Evolutionary conservation across 2,113 vertebrate genomes (phyloP).

Genomic region (Apaloderma vittatum): DNA sequence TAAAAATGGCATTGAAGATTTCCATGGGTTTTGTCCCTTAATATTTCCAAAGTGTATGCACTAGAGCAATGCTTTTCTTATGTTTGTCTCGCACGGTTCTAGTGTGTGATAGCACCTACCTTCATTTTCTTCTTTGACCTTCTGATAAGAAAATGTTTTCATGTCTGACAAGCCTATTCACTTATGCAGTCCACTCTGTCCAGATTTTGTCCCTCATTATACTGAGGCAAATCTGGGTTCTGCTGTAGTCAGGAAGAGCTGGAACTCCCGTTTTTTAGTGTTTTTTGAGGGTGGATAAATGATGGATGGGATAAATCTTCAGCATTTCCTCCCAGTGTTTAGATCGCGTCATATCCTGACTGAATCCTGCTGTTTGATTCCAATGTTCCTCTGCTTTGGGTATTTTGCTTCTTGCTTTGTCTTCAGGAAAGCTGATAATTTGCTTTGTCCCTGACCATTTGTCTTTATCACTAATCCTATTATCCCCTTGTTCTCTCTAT

Average conservation of each 20-base stretch:
- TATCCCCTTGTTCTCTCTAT: background rate
- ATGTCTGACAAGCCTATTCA: background rate
- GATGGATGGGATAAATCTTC: background rate
- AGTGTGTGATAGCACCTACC: background rate
- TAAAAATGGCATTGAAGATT: conserved; percentile 41
- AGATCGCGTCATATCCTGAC: background rate
- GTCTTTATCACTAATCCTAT: background rate
- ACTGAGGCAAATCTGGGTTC: background rate
- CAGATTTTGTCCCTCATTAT: background rate
- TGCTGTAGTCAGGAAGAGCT: background rate
- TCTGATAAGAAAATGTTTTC: background rate
- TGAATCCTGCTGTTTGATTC: background rate
- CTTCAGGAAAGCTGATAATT: background rate
- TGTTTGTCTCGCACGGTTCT: background rate
- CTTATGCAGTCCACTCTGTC: background rate
- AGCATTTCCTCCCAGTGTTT: background rate
- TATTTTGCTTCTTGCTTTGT: background rate
- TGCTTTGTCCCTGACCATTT: background rate
- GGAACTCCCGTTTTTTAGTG: background rate
- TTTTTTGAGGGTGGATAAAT: background rate
- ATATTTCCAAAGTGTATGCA: conserved; percentile 9
- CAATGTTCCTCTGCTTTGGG: background rate
- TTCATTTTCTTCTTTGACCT: background rate
- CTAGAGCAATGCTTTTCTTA: conserved; percentile 8
- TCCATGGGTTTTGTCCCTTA: conserved; percentile 26